Percentiles rank a stretch among this genome's conserved stretches.
Conservation (phyloP, 2,113 vertebrate species). For the Procapra przewalskii region DNA sequence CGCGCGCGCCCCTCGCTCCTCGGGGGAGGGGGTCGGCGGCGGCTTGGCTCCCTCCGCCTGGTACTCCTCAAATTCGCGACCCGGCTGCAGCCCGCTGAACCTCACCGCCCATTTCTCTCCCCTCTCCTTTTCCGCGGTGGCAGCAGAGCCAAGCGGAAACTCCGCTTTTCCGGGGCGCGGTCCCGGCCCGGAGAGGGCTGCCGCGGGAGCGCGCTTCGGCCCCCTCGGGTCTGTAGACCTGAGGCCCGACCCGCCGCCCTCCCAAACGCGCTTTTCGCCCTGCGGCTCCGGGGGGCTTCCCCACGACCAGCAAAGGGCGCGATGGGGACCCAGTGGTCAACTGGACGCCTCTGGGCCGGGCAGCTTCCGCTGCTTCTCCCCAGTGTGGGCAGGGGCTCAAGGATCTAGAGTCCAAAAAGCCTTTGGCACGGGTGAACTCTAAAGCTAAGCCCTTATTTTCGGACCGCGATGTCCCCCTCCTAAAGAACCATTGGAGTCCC, state of each 20-base stretch:
- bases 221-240: not conserved
- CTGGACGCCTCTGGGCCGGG: not conserved
- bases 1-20: not conserved
- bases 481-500: not conserved
- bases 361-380: not conserved
- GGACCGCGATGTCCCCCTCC: too few species aligned
- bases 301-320: not conserved
- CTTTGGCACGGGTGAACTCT: not conserved
- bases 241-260: not conserved
- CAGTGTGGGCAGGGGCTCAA: not conserved
- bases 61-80: fast-evolving
- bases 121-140: not conserved
- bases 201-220: not conserved
- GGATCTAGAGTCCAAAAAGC: not conserved
- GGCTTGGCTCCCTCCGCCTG: fast-evolving
- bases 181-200: not conserved
- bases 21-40: fast-evolving
- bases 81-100: fast-evolving
- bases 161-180: slow-evolving; percentile 68
- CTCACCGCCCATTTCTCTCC: not conserved
- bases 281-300: not conserved
- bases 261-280: too few species aligned
- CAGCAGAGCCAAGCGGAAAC: slow-evolving; percentile 43
- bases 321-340: not conserved
- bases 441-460: not conserved